phyloP scores from a whole-genome alignment of 2,888 invertebrate genomes.

The Meandrusa payeni region DNA sequence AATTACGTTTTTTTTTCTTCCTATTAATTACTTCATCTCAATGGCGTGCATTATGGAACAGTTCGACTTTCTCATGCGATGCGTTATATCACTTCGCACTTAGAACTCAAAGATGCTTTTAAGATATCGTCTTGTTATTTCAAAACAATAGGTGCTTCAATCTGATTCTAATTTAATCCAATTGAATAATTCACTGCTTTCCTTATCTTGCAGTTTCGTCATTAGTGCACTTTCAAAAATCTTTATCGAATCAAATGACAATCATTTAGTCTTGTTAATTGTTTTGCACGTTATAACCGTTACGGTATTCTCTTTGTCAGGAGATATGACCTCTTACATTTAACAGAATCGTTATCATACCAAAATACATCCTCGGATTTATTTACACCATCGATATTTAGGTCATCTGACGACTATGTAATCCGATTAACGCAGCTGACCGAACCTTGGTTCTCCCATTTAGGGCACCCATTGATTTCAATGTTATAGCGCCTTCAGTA shows the following conservation, averaged over 20 bases:
- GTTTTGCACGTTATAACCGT: too few species aligned
- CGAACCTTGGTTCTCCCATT: too few species aligned
- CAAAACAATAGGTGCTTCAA: slow-evolving; percentile 28
- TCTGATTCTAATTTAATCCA: slow-evolving; percentile 32
- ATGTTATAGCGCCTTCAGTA: too few species aligned
- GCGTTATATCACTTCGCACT: slow-evolving; percentile 36
- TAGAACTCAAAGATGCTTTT: slow-evolving; percentile 39
- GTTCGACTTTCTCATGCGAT: slow-evolving; percentile 38
- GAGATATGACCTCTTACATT: too few species aligned
- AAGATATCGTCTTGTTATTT: slow-evolving; percentile 37
- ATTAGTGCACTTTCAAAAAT: slow-evolving; percentile 26
- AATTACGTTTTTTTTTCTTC: slow-evolving; percentile 26
- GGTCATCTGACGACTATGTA: too few species aligned
- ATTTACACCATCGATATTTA: too few species aligned
- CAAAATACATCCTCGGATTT: too few species aligned
- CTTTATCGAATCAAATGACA: slow-evolving; percentile 23
- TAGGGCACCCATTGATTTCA: too few species aligned
- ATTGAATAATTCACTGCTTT: slow-evolving; percentile 34
- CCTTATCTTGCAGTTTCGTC: slow-evolving; percentile 26
- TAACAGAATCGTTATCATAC: too few species aligned
- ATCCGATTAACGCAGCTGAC: too few species aligned
- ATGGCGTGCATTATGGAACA: slow-evolving; percentile 32
- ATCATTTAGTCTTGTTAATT: slow-evolving; percentile 22
- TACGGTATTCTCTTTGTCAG: too few species aligned
- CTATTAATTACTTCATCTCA: slow-evolving; percentile 37